Evolutionary conservation across 1,140 invertebrate species (phyloP).

Genomic region (Zaprionus lachaisei): DNA sequence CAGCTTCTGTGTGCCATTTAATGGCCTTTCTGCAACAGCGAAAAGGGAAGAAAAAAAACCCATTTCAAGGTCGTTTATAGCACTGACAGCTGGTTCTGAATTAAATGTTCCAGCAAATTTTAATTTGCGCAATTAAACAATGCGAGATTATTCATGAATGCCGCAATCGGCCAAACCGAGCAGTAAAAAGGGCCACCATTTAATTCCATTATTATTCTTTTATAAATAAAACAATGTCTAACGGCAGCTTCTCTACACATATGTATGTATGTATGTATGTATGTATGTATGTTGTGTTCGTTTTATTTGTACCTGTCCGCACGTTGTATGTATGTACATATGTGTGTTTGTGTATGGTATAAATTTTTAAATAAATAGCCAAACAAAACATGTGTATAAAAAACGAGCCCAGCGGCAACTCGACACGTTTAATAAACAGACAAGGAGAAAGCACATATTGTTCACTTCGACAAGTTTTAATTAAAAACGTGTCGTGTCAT

Average conservation of each 20-base stretch:
- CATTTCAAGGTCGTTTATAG: conserved; percentile 59
- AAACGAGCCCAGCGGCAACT: not conserved
- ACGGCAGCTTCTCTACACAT: not conserved
- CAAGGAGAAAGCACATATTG: not conserved
- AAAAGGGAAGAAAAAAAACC: conserved; percentile 25
- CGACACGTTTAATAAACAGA: not conserved
- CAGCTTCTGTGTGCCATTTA: conserved; percentile 55
- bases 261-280: not conserved
- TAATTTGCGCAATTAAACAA: conserved; percentile 45
- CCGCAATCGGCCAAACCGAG: not conserved
- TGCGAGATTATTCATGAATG: conserved; percentile 3
- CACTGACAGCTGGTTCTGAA: conserved; percentile 54
- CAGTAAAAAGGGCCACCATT: not conserved
- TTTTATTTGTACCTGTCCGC: not conserved
- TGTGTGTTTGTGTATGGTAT: not conserved
- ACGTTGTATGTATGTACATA: not conserved
- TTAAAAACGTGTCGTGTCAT: conserved; percentile 5
- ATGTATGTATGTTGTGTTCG: not conserved
- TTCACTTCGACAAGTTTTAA: not conserved
- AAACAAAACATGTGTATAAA: not conserved
- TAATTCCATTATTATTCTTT: not conserved
- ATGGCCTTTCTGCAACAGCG: conserved; percentile 42
- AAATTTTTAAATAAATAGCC: conserved; percentile 6
- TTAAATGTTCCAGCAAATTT: conserved; percentile 46
- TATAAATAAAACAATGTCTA: not conserved